Base-by-base conservation (phyloP, 2,797 vertebrate genomes). In the Lutjanus campechanus region DNA sequence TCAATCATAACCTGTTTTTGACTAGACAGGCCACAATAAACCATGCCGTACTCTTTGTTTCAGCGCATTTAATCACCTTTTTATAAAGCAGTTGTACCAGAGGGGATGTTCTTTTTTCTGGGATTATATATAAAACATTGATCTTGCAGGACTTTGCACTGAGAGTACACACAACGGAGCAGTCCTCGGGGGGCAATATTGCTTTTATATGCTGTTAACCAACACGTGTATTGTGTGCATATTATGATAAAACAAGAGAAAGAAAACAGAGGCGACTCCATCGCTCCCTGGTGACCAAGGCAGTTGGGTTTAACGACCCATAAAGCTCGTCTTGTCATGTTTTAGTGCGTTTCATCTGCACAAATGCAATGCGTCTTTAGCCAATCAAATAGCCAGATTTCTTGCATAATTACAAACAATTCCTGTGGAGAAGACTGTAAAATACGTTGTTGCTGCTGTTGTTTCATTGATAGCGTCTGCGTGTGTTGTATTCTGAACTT, bases 51-150 rank as follows among this genome's bases (percentile, higher is more conserved):
- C 46, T 55, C 43, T 5, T 5, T 43, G 44, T 20, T 66, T 36
- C 22, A 29, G 59, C 54, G 58, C 19, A 50, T 83, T 69, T 65
- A 77, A 73, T 73, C 76, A 54, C 36, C 22, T 71, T 69, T 71
- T 60, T 59, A 17, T 53, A 7, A 29, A 41, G 47, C 50, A 44
- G 11, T 40, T 56, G 62, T 22, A 43, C 63, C 43, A 49, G 69
- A 64, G 19, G 54, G 65, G 59, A 76, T 69, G 73, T 66, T 80
- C 47, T 60, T 50, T 73, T 20, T 51, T 12, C 75, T 40, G 71
- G n/a, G 56, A 79, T 75, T 64, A 60, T 10, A 65, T 7, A 16
- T 17, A 41, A 58, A n/a, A 13, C 68, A 69, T 10, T 47, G 73
- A 74, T 76, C 60, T 61, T 49, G 55, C 62, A 40, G 56, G 55